These are phyloP conservation scores for Orchesellides sinensis DNA, from an alignment of 2,888 invertebrate species.

Conservation along the genomic window DNA sequence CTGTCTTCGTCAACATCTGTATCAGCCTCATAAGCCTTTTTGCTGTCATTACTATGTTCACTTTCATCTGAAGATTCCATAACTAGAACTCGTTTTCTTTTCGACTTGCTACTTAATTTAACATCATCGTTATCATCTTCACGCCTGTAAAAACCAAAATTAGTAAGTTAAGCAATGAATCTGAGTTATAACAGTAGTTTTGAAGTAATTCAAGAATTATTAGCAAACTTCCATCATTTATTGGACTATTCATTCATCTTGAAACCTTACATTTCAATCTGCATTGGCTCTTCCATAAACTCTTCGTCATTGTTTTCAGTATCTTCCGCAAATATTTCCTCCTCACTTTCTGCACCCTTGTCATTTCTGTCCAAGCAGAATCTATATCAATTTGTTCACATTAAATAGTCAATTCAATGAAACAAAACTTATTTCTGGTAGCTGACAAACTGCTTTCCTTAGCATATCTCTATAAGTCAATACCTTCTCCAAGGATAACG, in stretches of 20 bases:
- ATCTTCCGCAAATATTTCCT: slow-evolving; percentile 78
- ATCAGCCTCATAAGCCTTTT: slow-evolving; percentile 60
- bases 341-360: slow-evolving; percentile 79
- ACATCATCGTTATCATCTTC: neutral
- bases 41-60: slow-evolving; percentile 29
- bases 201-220: neutral
- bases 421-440: neutral
- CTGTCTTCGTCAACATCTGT: slow-evolving; percentile 70
- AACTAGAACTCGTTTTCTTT: slow-evolving; percentile 45
- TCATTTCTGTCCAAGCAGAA: slow-evolving; percentile 80
- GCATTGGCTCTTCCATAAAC: slow-evolving; percentile 9
- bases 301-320: slow-evolving; percentile 46
- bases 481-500: slow-evolving; percentile 82
- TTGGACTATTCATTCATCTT: neutral
- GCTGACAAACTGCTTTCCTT: too few species aligned
- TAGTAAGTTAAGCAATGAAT: neutral
- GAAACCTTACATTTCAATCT: slow-evolving; percentile 3
- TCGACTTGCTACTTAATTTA: neutral
- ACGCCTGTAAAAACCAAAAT: neutral
- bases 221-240: neutral
- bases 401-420: neutral
- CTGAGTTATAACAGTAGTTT: neutral
- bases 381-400: slow-evolving; percentile 75
- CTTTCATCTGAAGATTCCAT: slow-evolving; percentile 54
- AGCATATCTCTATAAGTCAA: neutral